A percentile compares a stretch with the other conserved stretches of the same genome.
Evolutionary conservation across 2,888 invertebrate genomes (phyloP).

Genomic region (Drosophila melanosoma): DNA sequence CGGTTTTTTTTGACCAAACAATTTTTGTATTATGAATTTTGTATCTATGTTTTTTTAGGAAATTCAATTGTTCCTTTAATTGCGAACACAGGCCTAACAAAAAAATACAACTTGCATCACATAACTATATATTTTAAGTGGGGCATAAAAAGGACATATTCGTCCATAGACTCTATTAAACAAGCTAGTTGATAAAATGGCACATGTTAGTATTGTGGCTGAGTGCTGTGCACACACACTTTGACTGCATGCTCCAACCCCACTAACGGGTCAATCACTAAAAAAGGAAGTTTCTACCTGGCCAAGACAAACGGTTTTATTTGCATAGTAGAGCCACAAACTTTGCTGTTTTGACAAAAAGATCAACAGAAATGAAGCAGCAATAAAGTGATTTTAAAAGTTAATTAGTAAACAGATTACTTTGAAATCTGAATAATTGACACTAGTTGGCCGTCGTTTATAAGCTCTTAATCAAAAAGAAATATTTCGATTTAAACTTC

Average conservation of each 20-base stretch:
- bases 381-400: background rate
- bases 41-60: background rate
- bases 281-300: background rate
- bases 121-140: conserved; percentile 6
- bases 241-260: background rate
- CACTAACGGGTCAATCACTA: background rate
- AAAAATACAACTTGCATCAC: conserved; percentile 10
- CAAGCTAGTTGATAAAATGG: background rate
- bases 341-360: background rate
- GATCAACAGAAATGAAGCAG: background rate
- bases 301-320: background rate
- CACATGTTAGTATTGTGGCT: background rate
- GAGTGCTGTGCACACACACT: background rate
- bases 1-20: conserved; percentile 46
- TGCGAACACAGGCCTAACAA: background rate
- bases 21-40: conserved; percentile 35
- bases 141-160: background rate
- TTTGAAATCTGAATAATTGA: background rate
- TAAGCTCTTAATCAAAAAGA: background rate
- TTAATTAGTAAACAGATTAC: background rate
- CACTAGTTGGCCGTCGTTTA: background rate
- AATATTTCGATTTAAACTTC: background rate
- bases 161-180: background rate
- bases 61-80: conserved; percentile 11
- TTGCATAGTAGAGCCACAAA: background rate